Conservation (phyloP, 2,113 vertebrate species). For the Oreochromis spilurus region DNA sequence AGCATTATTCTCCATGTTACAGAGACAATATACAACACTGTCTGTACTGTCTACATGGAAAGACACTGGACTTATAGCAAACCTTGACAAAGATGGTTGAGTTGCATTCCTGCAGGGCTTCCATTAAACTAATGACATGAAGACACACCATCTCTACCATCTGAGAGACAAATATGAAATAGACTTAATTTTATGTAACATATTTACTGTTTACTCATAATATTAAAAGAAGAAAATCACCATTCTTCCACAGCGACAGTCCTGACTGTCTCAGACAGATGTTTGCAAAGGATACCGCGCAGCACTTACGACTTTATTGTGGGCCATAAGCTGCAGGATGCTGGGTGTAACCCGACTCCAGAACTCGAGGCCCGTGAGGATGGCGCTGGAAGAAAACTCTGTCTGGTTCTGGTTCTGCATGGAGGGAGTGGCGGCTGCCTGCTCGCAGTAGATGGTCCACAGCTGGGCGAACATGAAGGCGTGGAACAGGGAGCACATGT, state of each 20-base stretch:
- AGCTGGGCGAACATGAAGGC: conserved; percentile 98
- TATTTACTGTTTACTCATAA: neutral
- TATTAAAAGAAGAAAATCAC: neutral
- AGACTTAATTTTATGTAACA: neutral
- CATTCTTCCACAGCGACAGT: neutral
- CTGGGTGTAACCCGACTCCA: conserved; percentile 98
- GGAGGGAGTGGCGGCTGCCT: conserved; percentile 84
- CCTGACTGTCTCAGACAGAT: neutral
- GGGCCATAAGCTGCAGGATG: conserved; percentile 98
- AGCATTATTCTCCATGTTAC: neutral
- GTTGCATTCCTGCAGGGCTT: conserved; percentile 97
- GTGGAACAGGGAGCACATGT: conserved; percentile 98
- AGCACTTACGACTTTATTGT: conserved; percentile 94
- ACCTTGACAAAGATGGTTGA: conserved; percentile 99
- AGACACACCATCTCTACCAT: conserved; percentile 99
- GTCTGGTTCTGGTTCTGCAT: conserved; percentile 94
- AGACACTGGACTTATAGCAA: conserved; percentile 21
- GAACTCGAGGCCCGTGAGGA: conserved; percentile 95
- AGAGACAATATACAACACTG: neutral
- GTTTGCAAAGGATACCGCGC: neutral
- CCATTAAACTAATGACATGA: conserved; percentile 98
- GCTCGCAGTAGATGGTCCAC: conserved; percentile 99
- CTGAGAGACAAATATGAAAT: conserved; percentile 50
- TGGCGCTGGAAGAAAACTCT: conserved; percentile 90
- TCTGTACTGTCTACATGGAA: neutral